Percentiles rank a stretch among this genome's conserved stretches.
These are phyloP conservation scores for Asarcornis scutulata DNA, from an alignment of 2,113 vertebrate species.

Conservation along the genomic window DNA sequence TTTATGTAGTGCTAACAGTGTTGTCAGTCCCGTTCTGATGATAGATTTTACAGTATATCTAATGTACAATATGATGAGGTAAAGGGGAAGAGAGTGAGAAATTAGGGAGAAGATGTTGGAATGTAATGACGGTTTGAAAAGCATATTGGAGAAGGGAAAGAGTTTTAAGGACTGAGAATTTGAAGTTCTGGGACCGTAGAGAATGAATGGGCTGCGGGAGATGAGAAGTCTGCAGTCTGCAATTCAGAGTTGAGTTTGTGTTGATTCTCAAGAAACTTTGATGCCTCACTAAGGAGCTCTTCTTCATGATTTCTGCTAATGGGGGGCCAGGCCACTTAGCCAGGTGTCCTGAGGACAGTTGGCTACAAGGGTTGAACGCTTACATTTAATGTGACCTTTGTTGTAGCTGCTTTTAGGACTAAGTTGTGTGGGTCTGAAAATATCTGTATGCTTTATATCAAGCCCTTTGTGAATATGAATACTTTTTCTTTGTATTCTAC, in stretches of 20 bases:
- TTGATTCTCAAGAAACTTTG: not conserved
- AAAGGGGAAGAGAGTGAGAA: not conserved
- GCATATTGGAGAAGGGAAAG: not conserved
- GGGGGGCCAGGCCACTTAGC: not conserved
- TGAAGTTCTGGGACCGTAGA: not conserved
- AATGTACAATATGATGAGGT: not conserved
- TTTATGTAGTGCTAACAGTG: not conserved
- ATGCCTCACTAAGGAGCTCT: not conserved
- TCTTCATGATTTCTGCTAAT: not conserved
- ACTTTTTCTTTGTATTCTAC: accelerated
- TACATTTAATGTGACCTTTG: not conserved
- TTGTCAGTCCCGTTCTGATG: not conserved
- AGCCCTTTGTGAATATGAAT: not conserved
- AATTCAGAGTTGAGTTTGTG: not conserved
- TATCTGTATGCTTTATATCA: not conserved
- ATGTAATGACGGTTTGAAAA: not conserved
- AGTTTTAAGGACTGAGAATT: not conserved
- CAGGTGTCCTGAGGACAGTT: not conserved
- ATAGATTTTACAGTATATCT: not conserved
- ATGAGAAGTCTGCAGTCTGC: not conserved
- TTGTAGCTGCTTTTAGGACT: not conserved
- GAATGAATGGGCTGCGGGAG: not conserved
- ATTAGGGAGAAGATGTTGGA: not conserved
- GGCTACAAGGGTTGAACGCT: not conserved
- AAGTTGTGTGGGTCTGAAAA: not conserved